phyloP scores from a whole-genome alignment of 64 coral and sea anemone genomes.

The Porites australiensis region DNA sequence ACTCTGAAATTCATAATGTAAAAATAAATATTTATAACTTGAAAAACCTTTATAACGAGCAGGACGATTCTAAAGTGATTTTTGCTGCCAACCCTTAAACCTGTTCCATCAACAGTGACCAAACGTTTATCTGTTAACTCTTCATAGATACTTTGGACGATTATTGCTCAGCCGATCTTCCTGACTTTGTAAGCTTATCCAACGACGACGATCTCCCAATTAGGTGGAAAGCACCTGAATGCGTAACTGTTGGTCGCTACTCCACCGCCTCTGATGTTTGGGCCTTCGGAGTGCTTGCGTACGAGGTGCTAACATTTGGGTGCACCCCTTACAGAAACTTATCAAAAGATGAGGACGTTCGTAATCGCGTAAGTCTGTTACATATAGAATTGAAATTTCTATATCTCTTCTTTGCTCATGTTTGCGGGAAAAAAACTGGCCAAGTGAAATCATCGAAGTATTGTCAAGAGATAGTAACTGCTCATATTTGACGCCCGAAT shows the following conservation, averaged over 20 bases:
- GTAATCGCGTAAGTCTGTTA: not conserved
- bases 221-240: constrained; percentile 70
- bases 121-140: not conserved
- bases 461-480: too few relatives aligned
- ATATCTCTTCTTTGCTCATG: too few relatives aligned
- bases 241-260: constrained; percentile 29
- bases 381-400: too few relatives aligned
- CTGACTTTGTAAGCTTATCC: not conserved
- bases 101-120: too few relatives aligned
- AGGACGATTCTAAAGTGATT: too few relatives aligned
- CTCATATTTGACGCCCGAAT: too few relatives aligned
- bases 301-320: constrained; percentile 70
- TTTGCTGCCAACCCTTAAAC: too few relatives aligned
- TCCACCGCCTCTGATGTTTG: constrained; percentile 75
- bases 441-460: too few relatives aligned
- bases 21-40: too few relatives aligned
- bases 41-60: too few relatives aligned
- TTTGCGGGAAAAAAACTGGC: too few relatives aligned
- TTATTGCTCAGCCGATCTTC: not conserved
- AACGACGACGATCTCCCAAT: constrained; percentile 29
- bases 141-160: not conserved
- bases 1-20: too few relatives aligned
- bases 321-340: constrained; percentile 51
- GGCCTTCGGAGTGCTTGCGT: constrained; percentile 61
- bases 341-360: not conserved